Percentiles rank a stretch among this genome's conserved stretches.
phyloP scores from a whole-genome alignment of 2,888 invertebrate species.

The Thecophora atra region DNA sequence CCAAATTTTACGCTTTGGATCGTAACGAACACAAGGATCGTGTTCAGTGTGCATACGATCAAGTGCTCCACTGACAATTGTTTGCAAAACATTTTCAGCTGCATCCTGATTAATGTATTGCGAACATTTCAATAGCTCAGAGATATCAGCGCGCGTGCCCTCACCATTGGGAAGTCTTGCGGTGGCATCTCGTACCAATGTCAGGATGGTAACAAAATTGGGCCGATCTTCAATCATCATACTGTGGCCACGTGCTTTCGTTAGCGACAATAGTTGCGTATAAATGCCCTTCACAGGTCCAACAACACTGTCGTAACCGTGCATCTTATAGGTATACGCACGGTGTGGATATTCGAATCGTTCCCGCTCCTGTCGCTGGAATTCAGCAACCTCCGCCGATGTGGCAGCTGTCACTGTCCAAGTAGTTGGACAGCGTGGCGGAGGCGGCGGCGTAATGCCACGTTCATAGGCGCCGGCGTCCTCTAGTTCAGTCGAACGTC shows the following conservation, averaged over 20 bases:
- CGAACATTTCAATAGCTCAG: slow-evolving; percentile 84
- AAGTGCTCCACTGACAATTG: slow-evolving; percentile 88
- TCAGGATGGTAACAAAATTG: slow-evolving; percentile 88
- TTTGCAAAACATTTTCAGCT: slow-evolving; percentile 69
- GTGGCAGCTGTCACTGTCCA: slow-evolving; percentile 87
- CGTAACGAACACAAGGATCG: slow-evolving; percentile 94
- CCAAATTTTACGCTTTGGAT: slow-evolving; percentile 92
- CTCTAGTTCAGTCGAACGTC: slow-evolving; percentile 57
- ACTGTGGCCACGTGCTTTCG: slow-evolving; percentile 82
- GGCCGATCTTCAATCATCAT: slow-evolving; percentile 84
- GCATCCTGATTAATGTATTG: slow-evolving; percentile 71
- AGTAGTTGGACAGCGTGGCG: slow-evolving; percentile 76
- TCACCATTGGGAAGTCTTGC: slow-evolving; percentile 94
- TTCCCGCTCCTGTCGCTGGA: slow-evolving; percentile 81
- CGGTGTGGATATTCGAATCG: slow-evolving; percentile 90
- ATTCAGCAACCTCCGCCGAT: slow-evolving; percentile 78
- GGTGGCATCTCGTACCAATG: slow-evolving; percentile 92
- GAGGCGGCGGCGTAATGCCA: slow-evolving; percentile 66
- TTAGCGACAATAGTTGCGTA: slow-evolving; percentile 70
- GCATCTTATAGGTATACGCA: slow-evolving; percentile 89
- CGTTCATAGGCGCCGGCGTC: slow-evolving; percentile 28
- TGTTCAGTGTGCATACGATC: slow-evolving; percentile 88
- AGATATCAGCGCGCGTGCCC: slow-evolving; percentile 88
- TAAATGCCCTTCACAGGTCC: slow-evolving; percentile 86
- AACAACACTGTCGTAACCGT: slow-evolving; percentile 85